Conservation (phyloP, 1,140 invertebrate species). For the Lepidurus couesii region DNA sequence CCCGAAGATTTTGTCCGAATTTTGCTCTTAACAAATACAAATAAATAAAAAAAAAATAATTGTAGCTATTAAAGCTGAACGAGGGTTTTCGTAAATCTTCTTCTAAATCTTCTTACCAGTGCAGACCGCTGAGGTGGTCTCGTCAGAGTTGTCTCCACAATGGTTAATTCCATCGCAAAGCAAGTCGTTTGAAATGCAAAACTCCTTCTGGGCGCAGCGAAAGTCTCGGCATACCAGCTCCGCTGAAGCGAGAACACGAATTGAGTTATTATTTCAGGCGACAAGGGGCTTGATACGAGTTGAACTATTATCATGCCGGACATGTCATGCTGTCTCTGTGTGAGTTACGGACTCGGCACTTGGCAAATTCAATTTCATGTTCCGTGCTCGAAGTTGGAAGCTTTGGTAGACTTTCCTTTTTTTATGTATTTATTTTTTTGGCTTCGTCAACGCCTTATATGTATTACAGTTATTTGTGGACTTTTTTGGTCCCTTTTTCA, state of each 20-base stretch:
- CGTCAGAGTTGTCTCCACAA: slow-evolving; percentile 86
- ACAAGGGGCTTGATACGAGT: too few species aligned
- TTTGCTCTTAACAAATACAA: slow-evolving; percentile 55
- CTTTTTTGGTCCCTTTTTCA: too few species aligned
- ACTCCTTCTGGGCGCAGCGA: slow-evolving; percentile 71
- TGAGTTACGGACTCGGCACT: too few species aligned
- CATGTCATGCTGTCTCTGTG: too few species aligned
- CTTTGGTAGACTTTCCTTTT: too few species aligned
- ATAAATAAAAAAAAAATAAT: slow-evolving; percentile 25
- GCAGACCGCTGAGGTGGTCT: slow-evolving; percentile 70
- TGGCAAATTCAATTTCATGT: too few species aligned
- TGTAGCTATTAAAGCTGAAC: background rate
- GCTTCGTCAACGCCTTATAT: too few species aligned
- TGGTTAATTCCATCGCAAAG: slow-evolving; percentile 85
- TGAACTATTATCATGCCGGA: too few species aligned
- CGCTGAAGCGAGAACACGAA: slow-evolving; percentile 46
- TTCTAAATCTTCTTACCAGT: slow-evolving; percentile 54
- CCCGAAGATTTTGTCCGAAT: slow-evolving; percentile 64
- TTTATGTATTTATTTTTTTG: too few species aligned
- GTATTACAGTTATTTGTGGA: too few species aligned
- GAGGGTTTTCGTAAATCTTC: slow-evolving; percentile 2
- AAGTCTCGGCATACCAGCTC: slow-evolving; percentile 83
- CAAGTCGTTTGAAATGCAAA: slow-evolving; percentile 82
- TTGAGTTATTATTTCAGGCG: too few species aligned
- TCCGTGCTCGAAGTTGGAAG: too few species aligned